A percentile compares a stretch with the other conserved stretches of the same genome.
phyloP scores from a whole-genome alignment of 2,113 vertebrate genomes.

The Centropristis striata region DNA sequence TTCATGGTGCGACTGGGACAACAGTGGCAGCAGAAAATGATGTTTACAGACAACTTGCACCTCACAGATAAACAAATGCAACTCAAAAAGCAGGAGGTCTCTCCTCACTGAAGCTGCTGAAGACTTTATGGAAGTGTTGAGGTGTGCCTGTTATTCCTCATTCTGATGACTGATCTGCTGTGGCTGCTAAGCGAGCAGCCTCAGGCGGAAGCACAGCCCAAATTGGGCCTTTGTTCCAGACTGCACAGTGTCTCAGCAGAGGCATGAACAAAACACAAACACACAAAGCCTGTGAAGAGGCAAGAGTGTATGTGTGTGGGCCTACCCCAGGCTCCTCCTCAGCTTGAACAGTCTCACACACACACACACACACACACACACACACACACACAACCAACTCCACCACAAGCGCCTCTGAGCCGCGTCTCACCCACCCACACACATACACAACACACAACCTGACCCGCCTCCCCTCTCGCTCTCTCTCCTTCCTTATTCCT shows the following conservation, averaged over 20 bases:
- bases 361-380: slow-evolving; percentile 40
- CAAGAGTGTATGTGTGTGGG: slow-evolving; percentile 70
- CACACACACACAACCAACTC: slow-evolving; percentile 64
- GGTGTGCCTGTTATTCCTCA: slow-evolving; percentile 43
- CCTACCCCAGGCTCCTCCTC: slow-evolving; percentile 69
- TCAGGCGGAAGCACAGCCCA: slow-evolving; percentile 56
- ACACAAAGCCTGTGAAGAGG: slow-evolving; percentile 69
- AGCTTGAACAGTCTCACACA: slow-evolving; percentile 44
- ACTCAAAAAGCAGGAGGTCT: slow-evolving; percentile 1
- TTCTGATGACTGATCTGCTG: slow-evolving; percentile 33
- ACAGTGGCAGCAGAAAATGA: slow-evolving; percentile 3
- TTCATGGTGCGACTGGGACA: slow-evolving; percentile 6
- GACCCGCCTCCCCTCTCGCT: slow-evolving; percentile 65
- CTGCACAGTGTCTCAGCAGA: slow-evolving; percentile 59
- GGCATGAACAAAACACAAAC: slow-evolving; percentile 74
- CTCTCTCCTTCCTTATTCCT: slow-evolving; percentile 54
- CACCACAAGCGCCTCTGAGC: slow-evolving; percentile 77
- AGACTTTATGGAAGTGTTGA: slow-evolving; percentile 23
- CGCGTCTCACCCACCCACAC: slow-evolving; percentile 73
- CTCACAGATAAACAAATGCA: slow-evolving; percentile 29
- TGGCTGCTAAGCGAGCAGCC: slow-evolving; percentile 66
- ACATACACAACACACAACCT: slow-evolving; percentile 73
- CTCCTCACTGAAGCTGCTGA: slow-evolving; percentile 8
- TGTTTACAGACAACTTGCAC: slow-evolving; percentile 24
- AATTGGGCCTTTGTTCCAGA: slow-evolving; percentile 71